These are phyloP conservation scores for Metalampra italica DNA, from an alignment of 2,888 invertebrate genomes.

Conservation along the genomic window DNA sequence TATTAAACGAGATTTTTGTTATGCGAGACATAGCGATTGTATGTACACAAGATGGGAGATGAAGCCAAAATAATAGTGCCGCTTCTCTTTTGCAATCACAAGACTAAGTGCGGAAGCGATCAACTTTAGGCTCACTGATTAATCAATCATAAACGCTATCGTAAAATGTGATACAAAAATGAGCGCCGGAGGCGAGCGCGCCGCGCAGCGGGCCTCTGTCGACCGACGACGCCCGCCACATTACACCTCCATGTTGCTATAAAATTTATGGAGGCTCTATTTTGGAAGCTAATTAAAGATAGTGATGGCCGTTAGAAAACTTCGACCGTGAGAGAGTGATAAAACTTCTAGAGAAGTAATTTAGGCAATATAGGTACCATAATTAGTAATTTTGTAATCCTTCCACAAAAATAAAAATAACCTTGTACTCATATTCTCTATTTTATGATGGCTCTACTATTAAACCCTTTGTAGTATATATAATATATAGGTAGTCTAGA, in stretches of 20 bases:
- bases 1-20: neutral
- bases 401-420: conserved; percentile 4
- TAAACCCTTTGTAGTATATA: no score
- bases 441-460: neutral
- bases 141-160: conserved; percentile 64
- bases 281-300: conserved; percentile 73
- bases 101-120: conserved; percentile 62
- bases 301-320: conserved; percentile 59
- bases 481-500: neutral
- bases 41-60: conserved; percentile 16
- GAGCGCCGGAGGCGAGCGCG: conserved; percentile 41
- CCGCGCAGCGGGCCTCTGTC: conserved; percentile 27
- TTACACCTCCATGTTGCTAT: conserved; percentile 58
- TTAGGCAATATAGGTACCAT: conserved; percentile 31
- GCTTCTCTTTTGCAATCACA: conserved; percentile 44
- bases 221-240: no score
- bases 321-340: conserved; percentile 69
- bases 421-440: neutral
- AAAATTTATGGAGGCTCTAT: conserved; percentile 71
- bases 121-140: conserved; percentile 54
- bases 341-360: conserved; percentile 51
- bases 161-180: conserved; percentile 53
- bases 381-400: conserved; percentile 15
- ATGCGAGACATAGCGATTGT: conserved; percentile 3
- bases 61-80: conserved; percentile 27